Evolutionary conservation across 1,140 invertebrate species (phyloP).

Genomic region (Apis mellifera): Amel_HAv3.1 CM009932.2:8567001-8567500

Average conservation of each 20-base stretch:
- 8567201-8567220: neutral
- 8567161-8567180: neutral
- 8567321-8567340: neutral
- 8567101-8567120: slow-evolving; percentile 27
- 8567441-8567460: slow-evolving; percentile 54
- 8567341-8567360: slow-evolving; percentile 49
- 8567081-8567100: slow-evolving; percentile 26
- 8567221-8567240: too few species aligned
- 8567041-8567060: slow-evolving; percentile 72
- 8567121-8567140: slow-evolving; percentile 1
- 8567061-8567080: slow-evolving; percentile 51
- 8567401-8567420: slow-evolving; percentile 64
- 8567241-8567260: too few species aligned
- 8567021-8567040: slow-evolving; percentile 70
- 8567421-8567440: slow-evolving; percentile 58
- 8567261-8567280: too few species aligned
- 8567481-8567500: slow-evolving; percentile 67
- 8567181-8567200: too few species aligned
- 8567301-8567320: too few species aligned
- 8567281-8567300: neutral
- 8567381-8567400: slow-evolving; percentile 63
- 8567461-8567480: slow-evolving; percentile 71
- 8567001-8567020: slow-evolving; percentile 53
- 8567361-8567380: slow-evolving; percentile 57
- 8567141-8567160: neutral